Evolutionary conservation across 1,140 invertebrate species (phyloP).

Genomic region (Diabrotica virgifera): DNA sequence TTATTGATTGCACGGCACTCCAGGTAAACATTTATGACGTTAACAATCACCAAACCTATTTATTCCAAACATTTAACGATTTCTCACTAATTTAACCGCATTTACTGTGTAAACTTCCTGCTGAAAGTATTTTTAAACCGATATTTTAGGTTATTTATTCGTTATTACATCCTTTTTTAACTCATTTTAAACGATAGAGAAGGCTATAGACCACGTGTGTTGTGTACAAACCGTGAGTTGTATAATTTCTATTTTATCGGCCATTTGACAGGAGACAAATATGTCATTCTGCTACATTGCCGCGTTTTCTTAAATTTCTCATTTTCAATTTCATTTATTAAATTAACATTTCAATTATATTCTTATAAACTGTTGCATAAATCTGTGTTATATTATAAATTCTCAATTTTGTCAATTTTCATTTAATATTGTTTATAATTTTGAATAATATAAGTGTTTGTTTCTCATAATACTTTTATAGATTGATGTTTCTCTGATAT

Average conservation of each 20-base stretch:
- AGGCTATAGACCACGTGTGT: not conserved
- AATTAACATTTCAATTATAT: no score
- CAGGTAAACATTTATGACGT: slow-evolving; percentile 40
- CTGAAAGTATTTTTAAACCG: no score
- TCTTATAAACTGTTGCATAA: no score
- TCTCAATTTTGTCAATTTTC: no score
- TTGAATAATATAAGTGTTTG: no score
- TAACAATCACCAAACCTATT: not conserved
- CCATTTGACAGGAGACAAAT: not conserved
- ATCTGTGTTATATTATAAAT: no score
- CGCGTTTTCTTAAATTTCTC: no score
- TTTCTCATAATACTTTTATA: no score
- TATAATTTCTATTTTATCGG: not conserved
- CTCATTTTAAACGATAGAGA: not conserved
- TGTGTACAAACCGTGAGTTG: not conserved
- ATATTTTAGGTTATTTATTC: not conserved
- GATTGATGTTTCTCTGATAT: no score
- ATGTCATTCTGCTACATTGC: no score
- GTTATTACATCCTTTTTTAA: not conserved
- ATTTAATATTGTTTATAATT: no score
- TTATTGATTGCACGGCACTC: slow-evolving; percentile 46
- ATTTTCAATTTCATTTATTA: no score
- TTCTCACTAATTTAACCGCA: not conserved
- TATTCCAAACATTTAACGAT: not conserved
- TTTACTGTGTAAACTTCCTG: not conserved